Evolutionary conservation across 2,113 vertebrate species (phyloP), one percentile per base, ranked within the genome.

Genomic region (Brachyhypopomus gauderio): DNA sequence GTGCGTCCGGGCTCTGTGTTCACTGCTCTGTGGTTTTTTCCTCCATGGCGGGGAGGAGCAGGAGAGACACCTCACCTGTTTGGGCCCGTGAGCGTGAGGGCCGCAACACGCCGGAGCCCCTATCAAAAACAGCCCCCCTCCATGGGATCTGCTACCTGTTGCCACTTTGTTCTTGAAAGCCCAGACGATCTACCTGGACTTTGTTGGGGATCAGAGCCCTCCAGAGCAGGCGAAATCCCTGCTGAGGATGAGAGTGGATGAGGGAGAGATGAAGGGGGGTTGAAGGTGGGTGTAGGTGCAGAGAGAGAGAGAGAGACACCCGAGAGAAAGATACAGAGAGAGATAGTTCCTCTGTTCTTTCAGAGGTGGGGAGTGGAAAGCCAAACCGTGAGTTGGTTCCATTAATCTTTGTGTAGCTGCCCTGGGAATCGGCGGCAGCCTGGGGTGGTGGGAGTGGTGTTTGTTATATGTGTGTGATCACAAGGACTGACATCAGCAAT

Each of bases 161-260:
- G 36, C 16, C 14, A 74, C 77, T 87, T 87, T 84, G 83, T 80
- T 83, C 77, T 77, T 58, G 58, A 74, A 80, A 84, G 80, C 71
- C 59, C 64, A 16, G 66, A 75, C 55, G 70, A 58, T 62, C 70
- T 59, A 77, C 66, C 48, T 78, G 79, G 58, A 78, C 78, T 81
- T 84, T 84, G 80, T 76, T 69, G 71, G 72, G 77, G 70, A 80
- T 83, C 78, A 72, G 80, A 85, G 78, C 71, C 78, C 80, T 82
- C 55, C 34, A 63, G 74, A 75, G 45, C 34, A 80, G 25, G 62
- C 38, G 62, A 69, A 69, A 41, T 66, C 59, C 72, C 69, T 81
- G 62, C 80, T 60, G 80, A 72, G 59, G 52, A 48, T 69, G 48
- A 30, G 63, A 62, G 66, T 36, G 25, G 20, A 48, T 62, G 72